Evolutionary conservation across 2,888 invertebrate species (phyloP).

Genomic region (Hydrotaea diabolus): DNA sequence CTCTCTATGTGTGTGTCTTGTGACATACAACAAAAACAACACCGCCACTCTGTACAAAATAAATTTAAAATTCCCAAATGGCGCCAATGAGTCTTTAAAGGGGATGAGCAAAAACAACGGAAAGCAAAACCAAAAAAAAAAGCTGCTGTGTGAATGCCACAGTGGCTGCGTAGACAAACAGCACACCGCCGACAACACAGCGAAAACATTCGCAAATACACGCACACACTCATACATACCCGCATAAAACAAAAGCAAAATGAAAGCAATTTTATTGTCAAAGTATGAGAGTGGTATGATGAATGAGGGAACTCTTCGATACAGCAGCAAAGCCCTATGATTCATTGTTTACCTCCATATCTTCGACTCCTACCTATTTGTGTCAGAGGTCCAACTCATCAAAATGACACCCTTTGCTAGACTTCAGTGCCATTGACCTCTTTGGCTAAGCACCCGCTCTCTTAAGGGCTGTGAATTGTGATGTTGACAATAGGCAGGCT

Average conservation of each 20-base stretch:
- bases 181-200: neutral
- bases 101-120: slow-evolving; percentile 43
- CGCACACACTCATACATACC: neutral
- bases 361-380: no score
- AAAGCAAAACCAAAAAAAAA: neutral
- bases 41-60: slow-evolving; percentile 36
- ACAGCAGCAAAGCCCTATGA: no score
- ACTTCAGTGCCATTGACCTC: no score
- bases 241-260: neutral
- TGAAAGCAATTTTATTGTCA: neutral
- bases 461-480: no score
- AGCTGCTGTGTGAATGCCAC: slow-evolving; percentile 46
- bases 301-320: neutral
- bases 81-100: slow-evolving; percentile 63
- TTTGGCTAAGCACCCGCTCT: no score
- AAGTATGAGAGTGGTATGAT: neutral
- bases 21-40: slow-evolving; percentile 20
- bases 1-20: neutral
- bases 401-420: no score
- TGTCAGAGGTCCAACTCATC: no score
- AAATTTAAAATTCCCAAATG: slow-evolving; percentile 41
- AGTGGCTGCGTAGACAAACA: slow-evolving; percentile 62
- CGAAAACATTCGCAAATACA: slow-evolving; percentile 8
- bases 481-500: no score
- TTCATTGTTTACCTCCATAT: no score